A percentile compares a stretch with the other conserved stretches of the same genome.
Evolutionary conservation across 2,113 vertebrate genomes (phyloP).

Genomic region (Serilophus lunatus): DNA sequence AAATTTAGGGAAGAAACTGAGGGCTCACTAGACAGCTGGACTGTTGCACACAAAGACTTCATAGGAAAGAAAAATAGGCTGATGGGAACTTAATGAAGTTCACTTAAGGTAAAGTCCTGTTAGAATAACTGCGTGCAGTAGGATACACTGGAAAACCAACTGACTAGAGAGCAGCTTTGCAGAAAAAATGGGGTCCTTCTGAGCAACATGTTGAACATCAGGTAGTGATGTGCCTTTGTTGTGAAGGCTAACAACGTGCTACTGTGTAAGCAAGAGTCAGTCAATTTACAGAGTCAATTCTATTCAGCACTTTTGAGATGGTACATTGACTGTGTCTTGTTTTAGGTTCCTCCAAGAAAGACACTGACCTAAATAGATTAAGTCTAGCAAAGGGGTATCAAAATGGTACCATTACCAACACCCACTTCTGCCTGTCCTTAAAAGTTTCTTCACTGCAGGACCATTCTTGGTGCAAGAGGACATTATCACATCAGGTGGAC

Average conservation of each 20-base stretch:
- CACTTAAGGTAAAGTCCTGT: background rate
- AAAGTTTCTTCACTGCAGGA: background rate
- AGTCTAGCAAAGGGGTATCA: background rate
- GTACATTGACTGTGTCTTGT: background rate
- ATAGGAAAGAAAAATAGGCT: background rate
- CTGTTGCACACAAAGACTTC: background rate
- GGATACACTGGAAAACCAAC: background rate
- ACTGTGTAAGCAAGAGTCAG: background rate
- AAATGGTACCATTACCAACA: background rate
- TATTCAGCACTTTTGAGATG: background rate
- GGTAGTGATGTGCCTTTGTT: background rate
- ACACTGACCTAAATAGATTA: background rate
- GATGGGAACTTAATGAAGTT: background rate
- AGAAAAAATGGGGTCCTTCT: background rate
- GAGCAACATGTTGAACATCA: background rate
- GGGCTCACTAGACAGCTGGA: background rate
- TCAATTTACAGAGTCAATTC: background rate
- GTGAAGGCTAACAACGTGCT: background rate
- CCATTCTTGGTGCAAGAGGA: background rate
- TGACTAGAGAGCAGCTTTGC: background rate
- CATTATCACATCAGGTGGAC: background rate
- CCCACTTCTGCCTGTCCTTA: rapidly evolving
- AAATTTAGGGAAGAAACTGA: background rate
- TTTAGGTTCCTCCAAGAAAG: background rate
- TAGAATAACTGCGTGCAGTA: background rate